phyloP scores from a whole-genome alignment of 2,113 vertebrate genomes.

The Miniopterus natalensis region DNA sequence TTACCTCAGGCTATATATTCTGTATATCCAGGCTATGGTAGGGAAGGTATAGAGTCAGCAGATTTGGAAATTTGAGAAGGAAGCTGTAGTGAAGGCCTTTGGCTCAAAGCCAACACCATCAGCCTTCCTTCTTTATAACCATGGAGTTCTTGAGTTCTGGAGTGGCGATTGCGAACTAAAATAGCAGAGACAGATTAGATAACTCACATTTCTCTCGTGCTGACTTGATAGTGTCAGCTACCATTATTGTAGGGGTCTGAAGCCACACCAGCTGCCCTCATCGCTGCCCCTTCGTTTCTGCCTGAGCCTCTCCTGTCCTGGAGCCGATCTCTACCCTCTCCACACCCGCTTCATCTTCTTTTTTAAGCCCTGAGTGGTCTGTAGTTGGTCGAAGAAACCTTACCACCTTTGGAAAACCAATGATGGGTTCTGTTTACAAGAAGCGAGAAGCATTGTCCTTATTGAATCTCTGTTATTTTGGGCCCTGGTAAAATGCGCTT shows the following conservation, averaged over 20 bases:
- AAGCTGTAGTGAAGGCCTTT: slow-evolving; percentile 45
- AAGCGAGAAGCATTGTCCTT: neutral
- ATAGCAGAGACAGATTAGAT: slow-evolving; percentile 69
- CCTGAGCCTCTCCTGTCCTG: neutral
- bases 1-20: neutral
- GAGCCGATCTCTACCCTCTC: neutral
- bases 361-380: neutral
- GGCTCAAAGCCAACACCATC: slow-evolving; percentile 57
- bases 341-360: neutral
- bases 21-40: slow-evolving; percentile 8
- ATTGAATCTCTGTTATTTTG: neutral
- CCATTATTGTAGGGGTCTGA: neutral
- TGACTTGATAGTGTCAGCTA: slow-evolving; percentile 41
- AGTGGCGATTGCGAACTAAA: slow-evolving; percentile 67
- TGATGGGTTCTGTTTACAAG: slow-evolving; percentile 15
- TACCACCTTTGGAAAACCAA: neutral
- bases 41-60: slow-evolving; percentile 59
- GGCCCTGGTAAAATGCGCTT: neutral
- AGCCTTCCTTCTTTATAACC: slow-evolving; percentile 30
- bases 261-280: slow-evolving; percentile 19
- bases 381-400: neutral
- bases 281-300: neutral
- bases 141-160: slow-evolving; percentile 47
- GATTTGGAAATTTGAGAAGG: slow-evolving; percentile 63
- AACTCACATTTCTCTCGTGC: slow-evolving; percentile 66